phyloP scores from a whole-genome alignment of 2,113 vertebrate species.

The Neogale vison region DNA sequence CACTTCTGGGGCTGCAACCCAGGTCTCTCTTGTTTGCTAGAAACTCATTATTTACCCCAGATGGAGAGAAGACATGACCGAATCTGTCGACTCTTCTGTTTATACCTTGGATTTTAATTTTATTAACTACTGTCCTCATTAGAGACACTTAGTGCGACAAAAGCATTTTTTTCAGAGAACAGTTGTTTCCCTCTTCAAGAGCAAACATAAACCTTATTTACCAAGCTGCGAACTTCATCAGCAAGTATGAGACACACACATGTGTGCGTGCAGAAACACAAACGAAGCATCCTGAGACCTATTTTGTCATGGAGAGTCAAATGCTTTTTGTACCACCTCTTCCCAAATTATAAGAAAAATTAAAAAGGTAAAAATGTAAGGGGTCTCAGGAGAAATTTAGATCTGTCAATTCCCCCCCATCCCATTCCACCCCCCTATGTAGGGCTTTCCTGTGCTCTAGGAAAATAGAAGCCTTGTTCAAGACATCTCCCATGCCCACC shows the following conservation, averaged over 20 bases:
- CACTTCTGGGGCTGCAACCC: background rate
- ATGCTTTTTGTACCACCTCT: background rate
- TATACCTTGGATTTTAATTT: background rate
- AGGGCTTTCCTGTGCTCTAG: background rate
- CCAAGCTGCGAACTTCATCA: background rate
- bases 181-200: background rate
- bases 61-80: background rate
- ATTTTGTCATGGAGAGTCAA: background rate
- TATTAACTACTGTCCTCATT: background rate
- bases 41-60: background rate
- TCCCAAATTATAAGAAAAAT: conserved; percentile 3
- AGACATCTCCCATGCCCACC: background rate
- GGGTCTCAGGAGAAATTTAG: background rate
- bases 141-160: background rate
- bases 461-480: background rate
- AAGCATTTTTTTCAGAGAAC: background rate
- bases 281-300: background rate
- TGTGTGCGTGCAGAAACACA: background rate
- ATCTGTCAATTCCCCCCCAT: background rate
- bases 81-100: background rate
- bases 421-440: accelerated
- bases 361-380: background rate
- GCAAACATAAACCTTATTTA: background rate
- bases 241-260: background rate
- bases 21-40: background rate